Conservation (phyloP, 2,888 invertebrate genomes). For the Patella caerulea region DNA sequence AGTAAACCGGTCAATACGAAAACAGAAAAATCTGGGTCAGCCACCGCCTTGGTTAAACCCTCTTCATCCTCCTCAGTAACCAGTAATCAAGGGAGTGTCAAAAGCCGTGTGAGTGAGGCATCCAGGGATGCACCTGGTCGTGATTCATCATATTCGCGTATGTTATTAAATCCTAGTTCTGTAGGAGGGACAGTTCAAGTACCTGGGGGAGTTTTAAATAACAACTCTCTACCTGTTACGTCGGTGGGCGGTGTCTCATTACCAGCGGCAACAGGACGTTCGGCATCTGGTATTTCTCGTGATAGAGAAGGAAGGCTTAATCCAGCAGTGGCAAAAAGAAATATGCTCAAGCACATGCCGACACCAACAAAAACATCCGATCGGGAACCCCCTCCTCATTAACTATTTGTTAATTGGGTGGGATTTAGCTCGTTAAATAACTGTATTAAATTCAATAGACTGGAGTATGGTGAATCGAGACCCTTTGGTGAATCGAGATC, state of each 20-base stretch:
- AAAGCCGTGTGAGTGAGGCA: conserved; percentile 13
- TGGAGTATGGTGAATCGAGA: conserved; percentile 1
- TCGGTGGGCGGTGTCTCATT: conserved; percentile 41
- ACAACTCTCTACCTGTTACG: conserved; percentile 22
- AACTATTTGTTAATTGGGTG: conserved; percentile 13
- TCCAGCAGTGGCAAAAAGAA: conserved; percentile 63
- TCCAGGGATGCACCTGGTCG: conserved; percentile 8
- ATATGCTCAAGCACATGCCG: conserved; percentile 67
- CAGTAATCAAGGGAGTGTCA: conserved; percentile 1
- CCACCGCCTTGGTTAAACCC: conserved; percentile 19
- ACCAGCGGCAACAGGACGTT: conserved; percentile 47
- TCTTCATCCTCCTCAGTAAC: conserved; percentile 2
- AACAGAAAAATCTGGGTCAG: conserved; percentile 22
- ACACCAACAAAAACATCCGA: conserved; percentile 60
- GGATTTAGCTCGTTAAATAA: too few relatives aligned
- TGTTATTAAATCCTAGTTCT: conserved; percentile 30
- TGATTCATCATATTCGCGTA: conserved; percentile 10
- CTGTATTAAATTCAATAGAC: background rate
- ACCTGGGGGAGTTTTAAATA: conserved; percentile 27
- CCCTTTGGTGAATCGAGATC: background rate
- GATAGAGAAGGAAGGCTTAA: conserved; percentile 51
- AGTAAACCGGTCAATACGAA: conserved; percentile 14
- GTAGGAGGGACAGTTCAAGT: conserved; percentile 39
- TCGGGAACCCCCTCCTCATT: conserved; percentile 66
- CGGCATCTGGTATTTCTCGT: conserved; percentile 40